A percentile compares a stretch with the other conserved stretches of the same genome.
Conservation (phyloP, 2,797 vertebrate genomes). For the Anabas testudineus region DNA sequence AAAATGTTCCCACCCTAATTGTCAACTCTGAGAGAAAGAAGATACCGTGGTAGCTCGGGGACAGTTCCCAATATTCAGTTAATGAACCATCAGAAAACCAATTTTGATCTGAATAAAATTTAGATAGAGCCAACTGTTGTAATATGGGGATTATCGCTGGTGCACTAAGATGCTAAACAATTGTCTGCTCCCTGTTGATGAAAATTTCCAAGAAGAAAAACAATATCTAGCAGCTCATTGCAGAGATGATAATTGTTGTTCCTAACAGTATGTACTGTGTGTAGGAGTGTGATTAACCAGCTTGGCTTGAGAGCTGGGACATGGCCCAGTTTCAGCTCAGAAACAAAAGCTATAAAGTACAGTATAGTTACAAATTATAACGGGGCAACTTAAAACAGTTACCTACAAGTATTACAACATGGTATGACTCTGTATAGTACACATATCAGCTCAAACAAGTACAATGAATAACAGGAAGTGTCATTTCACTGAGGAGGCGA, state of each 20-base stretch:
- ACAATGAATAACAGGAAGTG: background rate
- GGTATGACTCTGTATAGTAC: background rate
- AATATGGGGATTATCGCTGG: conserved; percentile 31
- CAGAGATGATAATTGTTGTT: conserved; percentile 62
- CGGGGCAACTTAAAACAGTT: conserved; percentile 7
- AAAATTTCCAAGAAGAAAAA: conserved; percentile 47
- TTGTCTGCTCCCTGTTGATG: conserved; percentile 30
- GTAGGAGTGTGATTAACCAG: conserved; percentile 65
- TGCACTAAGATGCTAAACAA: conserved; percentile 17
- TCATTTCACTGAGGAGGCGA: background rate
- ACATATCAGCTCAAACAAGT: background rate
- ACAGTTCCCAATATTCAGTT: conserved; percentile 58
- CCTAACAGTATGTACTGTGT: conserved; percentile 46
- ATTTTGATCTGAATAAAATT: conserved; percentile 36
- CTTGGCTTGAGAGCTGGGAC: conserved; percentile 50
- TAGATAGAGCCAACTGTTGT: conserved; percentile 24
- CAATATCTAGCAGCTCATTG: conserved; percentile 42
- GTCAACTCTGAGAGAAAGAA: conserved; percentile 40
- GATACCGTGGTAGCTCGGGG: conserved; percentile 38
- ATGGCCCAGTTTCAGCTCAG: conserved; percentile 33
- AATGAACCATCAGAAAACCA: conserved; percentile 54
- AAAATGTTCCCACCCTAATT: conserved; percentile 28
- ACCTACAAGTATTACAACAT: background rate
- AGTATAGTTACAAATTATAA: conserved; percentile 6
- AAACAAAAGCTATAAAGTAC: conserved; percentile 27